A percentile compares a stretch with the other conserved stretches of the same genome.
Evolutionary conservation across 2,113 vertebrate species (phyloP).

Genomic region (Taxidea taxus): DNA sequence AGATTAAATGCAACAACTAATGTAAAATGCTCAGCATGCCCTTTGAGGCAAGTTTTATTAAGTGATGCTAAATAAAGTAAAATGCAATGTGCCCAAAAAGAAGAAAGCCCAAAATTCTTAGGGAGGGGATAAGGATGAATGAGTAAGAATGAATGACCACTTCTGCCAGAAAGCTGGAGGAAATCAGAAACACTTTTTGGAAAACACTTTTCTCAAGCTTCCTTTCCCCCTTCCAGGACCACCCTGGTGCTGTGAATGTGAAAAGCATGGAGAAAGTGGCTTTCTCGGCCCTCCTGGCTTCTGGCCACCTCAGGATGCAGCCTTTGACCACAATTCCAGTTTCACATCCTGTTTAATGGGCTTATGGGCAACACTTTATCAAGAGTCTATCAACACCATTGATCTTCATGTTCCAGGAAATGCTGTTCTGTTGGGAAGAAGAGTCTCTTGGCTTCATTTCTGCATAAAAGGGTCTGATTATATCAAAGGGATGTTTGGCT

Average conservation of each 20-base stretch:
- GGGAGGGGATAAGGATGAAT: too few species aligned
- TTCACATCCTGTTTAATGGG: constrained; percentile 35
- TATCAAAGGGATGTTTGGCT: constrained; percentile 26
- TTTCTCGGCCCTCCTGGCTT: background rate
- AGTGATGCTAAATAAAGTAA: background rate
- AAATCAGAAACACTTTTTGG: background rate
- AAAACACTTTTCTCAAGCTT: background rate
- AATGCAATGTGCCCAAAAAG: background rate
- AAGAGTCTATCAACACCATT: constrained; percentile 37
- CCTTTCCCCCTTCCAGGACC: background rate
- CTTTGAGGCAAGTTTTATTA: background rate
- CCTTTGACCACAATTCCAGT: constrained; percentile 5
- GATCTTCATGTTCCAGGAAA: constrained; percentile 67
- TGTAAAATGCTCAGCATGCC: background rate
- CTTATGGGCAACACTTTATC: constrained; percentile 47
- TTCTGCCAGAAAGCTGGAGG: background rate
- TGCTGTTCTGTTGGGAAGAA: constrained; percentile 33
- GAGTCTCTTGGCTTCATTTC: constrained; percentile 56
- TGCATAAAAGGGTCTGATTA: constrained; percentile 57
- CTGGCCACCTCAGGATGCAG: background rate
- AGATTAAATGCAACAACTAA: background rate
- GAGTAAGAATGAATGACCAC: background rate
- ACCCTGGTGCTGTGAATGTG: background rate
- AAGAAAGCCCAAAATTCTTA: background rate
- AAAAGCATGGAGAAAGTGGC: background rate